Evolutionary conservation across 2,113 vertebrate genomes (phyloP).

Genomic region (Xenus cinereus): DNA sequence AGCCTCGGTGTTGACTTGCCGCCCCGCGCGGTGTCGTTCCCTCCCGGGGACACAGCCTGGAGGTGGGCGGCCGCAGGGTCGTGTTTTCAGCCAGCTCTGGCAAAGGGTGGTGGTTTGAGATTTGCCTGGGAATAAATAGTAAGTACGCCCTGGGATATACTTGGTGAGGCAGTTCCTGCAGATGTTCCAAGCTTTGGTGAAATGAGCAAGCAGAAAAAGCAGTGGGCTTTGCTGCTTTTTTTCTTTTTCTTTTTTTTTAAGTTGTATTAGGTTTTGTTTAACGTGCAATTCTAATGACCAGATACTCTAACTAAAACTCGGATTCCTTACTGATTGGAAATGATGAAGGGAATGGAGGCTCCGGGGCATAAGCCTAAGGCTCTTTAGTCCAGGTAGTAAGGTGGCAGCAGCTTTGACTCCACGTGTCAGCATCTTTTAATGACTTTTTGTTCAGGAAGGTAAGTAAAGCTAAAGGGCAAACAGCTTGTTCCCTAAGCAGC

Average conservation of each 20-base stretch:
- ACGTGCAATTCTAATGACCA: background rate
- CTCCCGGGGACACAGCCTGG: background rate
- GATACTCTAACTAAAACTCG: background rate
- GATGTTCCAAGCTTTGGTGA: background rate
- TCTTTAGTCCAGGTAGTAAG: background rate
- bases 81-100: conserved; percentile 1
- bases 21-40: fast-evolving
- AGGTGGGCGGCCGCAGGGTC: background rate
- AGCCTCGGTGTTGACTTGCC: background rate
- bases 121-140: conserved; percentile 26
- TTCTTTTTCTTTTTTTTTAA: no score
- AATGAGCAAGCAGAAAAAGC: background rate
- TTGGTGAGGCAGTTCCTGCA: background rate
- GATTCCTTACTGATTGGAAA: background rate
- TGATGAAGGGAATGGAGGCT: background rate
- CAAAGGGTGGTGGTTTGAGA: background rate
- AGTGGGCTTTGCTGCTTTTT: background rate
- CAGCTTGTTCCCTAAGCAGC: background rate
- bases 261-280: background rate
- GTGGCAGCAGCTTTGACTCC: background rate
- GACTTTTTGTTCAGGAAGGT: background rate
- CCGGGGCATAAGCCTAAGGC: background rate
- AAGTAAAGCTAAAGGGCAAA: background rate
- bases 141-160: background rate
- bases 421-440: background rate